A percentile compares a stretch with the other conserved stretches of the same genome.
Evolutionary conservation across 2,888 invertebrate genomes (phyloP).

Genomic region (Fabriciana adippe): DNA sequence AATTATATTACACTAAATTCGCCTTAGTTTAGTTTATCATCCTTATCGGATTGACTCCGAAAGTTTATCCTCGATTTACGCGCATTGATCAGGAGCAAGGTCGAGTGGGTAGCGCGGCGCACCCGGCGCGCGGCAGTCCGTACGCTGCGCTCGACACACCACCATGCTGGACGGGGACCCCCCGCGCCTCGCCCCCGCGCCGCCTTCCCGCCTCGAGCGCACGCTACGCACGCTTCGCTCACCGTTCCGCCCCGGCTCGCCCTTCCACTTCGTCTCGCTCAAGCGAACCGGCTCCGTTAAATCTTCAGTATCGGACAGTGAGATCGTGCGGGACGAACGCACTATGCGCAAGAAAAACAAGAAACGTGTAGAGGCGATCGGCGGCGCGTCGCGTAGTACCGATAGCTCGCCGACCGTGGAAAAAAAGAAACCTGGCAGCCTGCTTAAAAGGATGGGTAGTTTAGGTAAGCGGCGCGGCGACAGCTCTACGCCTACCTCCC

Average conservation of each 20-base stretch:
- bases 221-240: constrained; percentile 76
- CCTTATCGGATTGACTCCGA: constrained; percentile 49
- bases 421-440: constrained; percentile 63
- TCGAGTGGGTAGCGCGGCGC: constrained; percentile 44
- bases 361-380: constrained; percentile 68
- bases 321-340: constrained; percentile 74
- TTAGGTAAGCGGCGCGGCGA: constrained; percentile 67
- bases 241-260: constrained; percentile 78
- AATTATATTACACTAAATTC: constrained; percentile 37
- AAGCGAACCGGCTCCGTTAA: constrained; percentile 72
- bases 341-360: constrained; percentile 79
- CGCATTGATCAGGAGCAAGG: constrained; percentile 65
- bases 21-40: constrained; percentile 30
- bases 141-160: constrained; percentile 61
- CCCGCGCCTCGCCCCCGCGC: constrained; percentile 36
- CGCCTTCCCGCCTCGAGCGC: constrained; percentile 72
- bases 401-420: constrained; percentile 67
- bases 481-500: constrained; percentile 49
- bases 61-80: constrained; percentile 65
- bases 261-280: constrained; percentile 78
- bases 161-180: constrained; percentile 68
- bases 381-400: constrained; percentile 57
- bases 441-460: constrained; percentile 72
- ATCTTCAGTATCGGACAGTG: constrained; percentile 76
- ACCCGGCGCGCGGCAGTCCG: constrained; percentile 51